phyloP scores from a whole-genome alignment of 2,113 vertebrate genomes.

The Ceuthmochares aereus region DNA sequence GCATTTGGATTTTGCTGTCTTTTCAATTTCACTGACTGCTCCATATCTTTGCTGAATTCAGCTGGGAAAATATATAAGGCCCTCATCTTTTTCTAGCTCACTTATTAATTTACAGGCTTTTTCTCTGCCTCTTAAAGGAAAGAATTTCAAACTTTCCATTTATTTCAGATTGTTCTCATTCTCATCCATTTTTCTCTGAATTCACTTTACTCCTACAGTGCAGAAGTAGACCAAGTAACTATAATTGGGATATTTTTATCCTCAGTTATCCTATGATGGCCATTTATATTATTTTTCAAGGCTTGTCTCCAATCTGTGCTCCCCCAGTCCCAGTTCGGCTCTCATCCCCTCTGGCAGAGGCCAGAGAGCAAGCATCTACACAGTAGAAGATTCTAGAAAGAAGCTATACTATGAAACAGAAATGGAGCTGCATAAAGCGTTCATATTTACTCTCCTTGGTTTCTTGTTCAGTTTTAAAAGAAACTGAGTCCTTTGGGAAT shows the following conservation, averaged over 20 bases:
- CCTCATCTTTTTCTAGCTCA: background rate
- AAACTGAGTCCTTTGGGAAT: background rate
- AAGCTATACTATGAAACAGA: background rate
- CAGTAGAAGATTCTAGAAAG: background rate
- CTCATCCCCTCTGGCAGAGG: background rate
- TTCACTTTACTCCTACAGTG: background rate
- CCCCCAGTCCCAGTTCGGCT: background rate
- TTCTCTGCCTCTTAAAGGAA: background rate
- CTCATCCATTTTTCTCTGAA: background rate
- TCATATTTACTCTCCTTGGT: background rate
- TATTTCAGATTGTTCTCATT: background rate
- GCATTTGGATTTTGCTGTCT: conserved; percentile 11
- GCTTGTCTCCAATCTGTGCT: background rate
- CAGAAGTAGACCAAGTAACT: background rate
- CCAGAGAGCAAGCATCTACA: background rate
- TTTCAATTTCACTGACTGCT: background rate
- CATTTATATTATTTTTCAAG: background rate
- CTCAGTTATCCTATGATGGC: background rate
- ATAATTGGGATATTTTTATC: conserved; percentile 1
- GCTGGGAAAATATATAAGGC: background rate
- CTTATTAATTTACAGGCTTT: background rate
- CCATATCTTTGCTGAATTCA: background rate
- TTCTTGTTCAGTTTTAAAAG: background rate
- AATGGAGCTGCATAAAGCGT: background rate
- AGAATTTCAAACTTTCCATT: conserved; percentile 4